These are phyloP conservation scores for Myrmecophaga tridactyla DNA, from an alignment of 2,113 vertebrate species.

Conservation along the genomic window DNA sequence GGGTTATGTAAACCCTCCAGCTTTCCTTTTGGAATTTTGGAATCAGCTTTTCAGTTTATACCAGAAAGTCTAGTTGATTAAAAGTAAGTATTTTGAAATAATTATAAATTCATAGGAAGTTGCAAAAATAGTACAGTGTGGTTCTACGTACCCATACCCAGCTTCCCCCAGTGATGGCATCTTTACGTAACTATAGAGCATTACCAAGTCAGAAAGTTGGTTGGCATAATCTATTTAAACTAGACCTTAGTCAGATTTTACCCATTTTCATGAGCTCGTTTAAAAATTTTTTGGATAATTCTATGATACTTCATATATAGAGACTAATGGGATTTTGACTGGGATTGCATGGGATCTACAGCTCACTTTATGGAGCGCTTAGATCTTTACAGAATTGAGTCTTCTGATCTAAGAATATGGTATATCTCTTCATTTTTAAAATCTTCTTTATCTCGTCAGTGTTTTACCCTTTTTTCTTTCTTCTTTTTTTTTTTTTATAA, in stretches of 20 bases:
- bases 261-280: neutral
- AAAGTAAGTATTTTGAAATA: neutral
- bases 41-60: no score
- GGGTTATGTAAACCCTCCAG: neutral
- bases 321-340: neutral
- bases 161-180: neutral
- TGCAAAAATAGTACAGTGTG: neutral
- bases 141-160: neutral
- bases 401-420: neutral
- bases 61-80: no score
- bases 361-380: slow-evolving; percentile 37
- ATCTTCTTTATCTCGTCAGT: neutral
- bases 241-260: neutral
- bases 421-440: neutral
- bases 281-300: neutral
- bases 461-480: slow-evolving; percentile 13
- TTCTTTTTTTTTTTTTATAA: slow-evolving; percentile 28
- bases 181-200: neutral
- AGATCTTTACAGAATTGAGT: neutral
- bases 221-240: neutral
- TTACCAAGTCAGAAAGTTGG: neutral
- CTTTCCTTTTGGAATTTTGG: neutral
- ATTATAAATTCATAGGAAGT: slow-evolving; percentile 16
- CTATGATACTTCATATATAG: neutral
- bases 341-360: neutral